A percentile compares a stretch with the other conserved stretches of the same genome.
These are phyloP conservation scores for Sesamia inferens DNA, from an alignment of 2,888 invertebrate genomes.

Conservation along the genomic window DNA sequence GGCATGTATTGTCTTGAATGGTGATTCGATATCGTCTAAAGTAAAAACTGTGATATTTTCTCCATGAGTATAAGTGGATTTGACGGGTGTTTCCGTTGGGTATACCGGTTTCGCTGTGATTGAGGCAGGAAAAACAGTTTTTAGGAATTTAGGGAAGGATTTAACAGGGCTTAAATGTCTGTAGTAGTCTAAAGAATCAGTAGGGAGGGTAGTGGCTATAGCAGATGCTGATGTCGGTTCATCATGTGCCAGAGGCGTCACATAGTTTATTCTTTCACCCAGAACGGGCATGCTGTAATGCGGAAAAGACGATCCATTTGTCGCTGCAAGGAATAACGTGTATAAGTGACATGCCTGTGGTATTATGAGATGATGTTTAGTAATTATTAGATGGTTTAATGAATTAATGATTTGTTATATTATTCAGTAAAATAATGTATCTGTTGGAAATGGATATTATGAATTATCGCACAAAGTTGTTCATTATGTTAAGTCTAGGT, in stretches of 20 bases:
- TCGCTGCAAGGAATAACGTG: conserved; percentile 85
- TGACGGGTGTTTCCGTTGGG: conserved; percentile 42
- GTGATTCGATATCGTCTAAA: conserved; percentile 69
- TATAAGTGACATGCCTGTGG: conserved; percentile 74
- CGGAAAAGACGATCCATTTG: conserved; percentile 73
- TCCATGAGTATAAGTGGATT: conserved; percentile 45
- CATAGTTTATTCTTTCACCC: conserved; percentile 73
- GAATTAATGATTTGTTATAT: conserved; percentile 21
- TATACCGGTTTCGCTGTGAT: conserved; percentile 29
- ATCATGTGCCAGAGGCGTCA: conserved; percentile 76
- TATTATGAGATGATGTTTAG: conserved; percentile 39
- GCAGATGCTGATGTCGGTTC: conserved; percentile 66
- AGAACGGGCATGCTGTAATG: conserved; percentile 71
- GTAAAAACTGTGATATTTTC: conserved; percentile 78
- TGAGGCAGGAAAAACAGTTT: conserved; percentile 65
- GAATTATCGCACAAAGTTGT: conserved; percentile 8
- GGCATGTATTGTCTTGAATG: conserved; percentile 72
- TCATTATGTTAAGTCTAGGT: too few relatives aligned
- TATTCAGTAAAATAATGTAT: conserved; percentile 14
- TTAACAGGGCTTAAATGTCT: conserved; percentile 74
- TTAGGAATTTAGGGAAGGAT: conserved; percentile 72
- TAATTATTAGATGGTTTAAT: neutral
- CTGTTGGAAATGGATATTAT: conserved; percentile 7
- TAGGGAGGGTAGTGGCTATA: conserved; percentile 70
- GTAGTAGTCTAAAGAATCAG: conserved; percentile 74